Base-by-base conservation (phyloP, 2,888 invertebrate genomes). In the Amphipyra berbera region DNA sequence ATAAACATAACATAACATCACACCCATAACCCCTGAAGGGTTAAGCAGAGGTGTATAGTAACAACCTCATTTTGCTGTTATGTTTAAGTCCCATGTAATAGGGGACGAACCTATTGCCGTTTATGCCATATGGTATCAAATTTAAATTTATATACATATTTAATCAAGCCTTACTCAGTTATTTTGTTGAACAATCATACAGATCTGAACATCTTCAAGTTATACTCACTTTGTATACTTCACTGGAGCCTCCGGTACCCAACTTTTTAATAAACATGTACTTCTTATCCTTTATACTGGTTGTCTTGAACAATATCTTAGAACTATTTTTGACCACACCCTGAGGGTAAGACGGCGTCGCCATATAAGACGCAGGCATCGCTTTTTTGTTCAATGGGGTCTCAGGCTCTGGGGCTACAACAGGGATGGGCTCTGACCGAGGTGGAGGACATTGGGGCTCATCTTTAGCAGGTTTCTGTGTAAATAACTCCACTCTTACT, bases 161-260 rank as follows among this genome's bases (percentile, higher is more conserved):
- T n/a, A n/a, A n/a, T n/a, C n/a, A n/a, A n/a, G n/a, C n/a, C n/a
- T n/a, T 21, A 21, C 6, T 30, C 30, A 30, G 30, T 30, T 4
- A 30, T 30, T 30, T 30, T 30, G 30, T 7, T 30, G 6, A 30
- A 30, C 6, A 5, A 30, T 30, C 6, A 30, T 21, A 21, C 3
- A 2, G 21, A 21, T 21, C 1, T 21, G n/a, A n/a, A 21, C 3
- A 3, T 21, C 21, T 21, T 21, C 21, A 30, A 7, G 8, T 13
- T 41, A 2, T 37, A 79, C 68, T 81, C 74, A 94, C 96, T 88
- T 96, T 95, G 57, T 95, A 97, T 4, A 99, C 99, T 88, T 97
- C 96, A 83, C 98, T 98, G 58, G 98, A 98, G 42, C 98, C 99
- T n/a, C 99, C 99, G 78, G 96, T 96, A 0, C 99, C 99, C 48